These are phyloP conservation scores for Nasonia giraulti DNA, from an alignment of 1,140 invertebrate genomes.

Conservation along the genomic window DNA sequence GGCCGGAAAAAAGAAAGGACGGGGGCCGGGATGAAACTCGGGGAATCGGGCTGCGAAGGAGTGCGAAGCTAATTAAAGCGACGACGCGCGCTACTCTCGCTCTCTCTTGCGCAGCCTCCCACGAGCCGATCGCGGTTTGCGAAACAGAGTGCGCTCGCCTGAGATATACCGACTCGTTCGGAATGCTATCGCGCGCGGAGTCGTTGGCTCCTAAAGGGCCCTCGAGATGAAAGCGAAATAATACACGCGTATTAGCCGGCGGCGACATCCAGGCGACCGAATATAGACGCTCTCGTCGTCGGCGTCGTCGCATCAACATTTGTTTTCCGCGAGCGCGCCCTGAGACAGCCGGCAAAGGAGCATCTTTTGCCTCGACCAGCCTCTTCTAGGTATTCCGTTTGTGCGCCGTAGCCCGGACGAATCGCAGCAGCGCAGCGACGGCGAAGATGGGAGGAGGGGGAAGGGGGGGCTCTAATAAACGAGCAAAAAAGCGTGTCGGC, in stretches of 20 bases:
- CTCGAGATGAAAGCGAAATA: slow-evolving; percentile 45
- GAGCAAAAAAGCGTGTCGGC: slow-evolving; percentile 3
- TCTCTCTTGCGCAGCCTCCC: not conserved
- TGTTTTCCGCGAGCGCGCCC: slow-evolving; percentile 9
- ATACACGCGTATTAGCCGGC: slow-evolving; percentile 31
- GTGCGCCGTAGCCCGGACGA: too few relatives aligned
- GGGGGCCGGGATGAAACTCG: not conserved
- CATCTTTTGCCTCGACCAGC: slow-evolving; percentile 2
- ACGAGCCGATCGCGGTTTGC: not conserved
- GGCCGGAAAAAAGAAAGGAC: not conserved
- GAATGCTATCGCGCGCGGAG: not conserved
- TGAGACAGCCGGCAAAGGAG: not conserved
- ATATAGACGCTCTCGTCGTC: slow-evolving; percentile 30
- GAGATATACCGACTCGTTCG: not conserved
- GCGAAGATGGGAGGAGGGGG: too few relatives aligned
- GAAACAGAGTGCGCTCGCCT: not conserved
- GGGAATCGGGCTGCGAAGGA: slow-evolving; percentile 35
- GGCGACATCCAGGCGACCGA: not conserved
- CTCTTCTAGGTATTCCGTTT: slow-evolving; percentile 41
- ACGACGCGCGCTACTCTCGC: slow-evolving; percentile 45
- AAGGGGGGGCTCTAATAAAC: not conserved
- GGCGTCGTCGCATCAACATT: slow-evolving; percentile 30
- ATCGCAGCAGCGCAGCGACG: too few relatives aligned
- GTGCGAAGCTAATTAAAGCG: slow-evolving; percentile 49
- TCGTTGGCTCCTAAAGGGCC: not conserved